A percentile compares a stretch with the other conserved stretches of the same genome.
Evolutionary conservation across 2,113 vertebrate genomes (phyloP).

Genomic region (Rhadina sibilatrix): DNA sequence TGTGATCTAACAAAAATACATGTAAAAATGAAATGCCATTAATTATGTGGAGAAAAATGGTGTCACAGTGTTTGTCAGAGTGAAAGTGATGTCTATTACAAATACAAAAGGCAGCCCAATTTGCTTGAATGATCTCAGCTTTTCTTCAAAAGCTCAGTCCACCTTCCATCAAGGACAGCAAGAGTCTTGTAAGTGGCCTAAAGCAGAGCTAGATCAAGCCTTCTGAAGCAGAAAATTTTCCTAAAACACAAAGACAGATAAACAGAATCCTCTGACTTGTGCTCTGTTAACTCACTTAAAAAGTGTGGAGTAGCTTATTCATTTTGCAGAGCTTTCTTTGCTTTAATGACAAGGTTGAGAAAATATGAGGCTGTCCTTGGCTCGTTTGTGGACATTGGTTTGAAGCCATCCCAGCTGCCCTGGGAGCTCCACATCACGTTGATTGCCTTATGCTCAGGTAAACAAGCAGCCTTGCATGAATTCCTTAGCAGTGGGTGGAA

Average conservation of each 20-base stretch:
- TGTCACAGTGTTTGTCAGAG: neutral
- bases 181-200: neutral
- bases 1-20: neutral
- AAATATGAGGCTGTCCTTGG: constrained; percentile 19
- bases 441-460: constrained; percentile 20
- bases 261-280: neutral
- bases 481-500: constrained; percentile 23
- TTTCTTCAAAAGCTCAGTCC: neutral
- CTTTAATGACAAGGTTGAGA: constrained; percentile 37
- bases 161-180: neutral
- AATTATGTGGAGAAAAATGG: neutral
- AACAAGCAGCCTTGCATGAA: constrained; percentile 59
- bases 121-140: neutral
- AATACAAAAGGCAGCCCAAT: neutral
- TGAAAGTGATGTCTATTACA: neutral
- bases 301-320: neutral
- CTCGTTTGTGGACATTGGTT: constrained; percentile 23
- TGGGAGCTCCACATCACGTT: neutral
- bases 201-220: neutral
- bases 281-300: constrained; percentile 43
- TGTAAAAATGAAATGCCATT: neutral
- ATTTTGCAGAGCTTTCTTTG: constrained; percentile 8
- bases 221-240: neutral
- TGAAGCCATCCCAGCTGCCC: constrained; percentile 27
- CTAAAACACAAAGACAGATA: neutral